Evolutionary conservation across 1,140 invertebrate species (phyloP), one percentile per base, ranked within the genome.

Genomic region (Arion vulgaris): DNA sequence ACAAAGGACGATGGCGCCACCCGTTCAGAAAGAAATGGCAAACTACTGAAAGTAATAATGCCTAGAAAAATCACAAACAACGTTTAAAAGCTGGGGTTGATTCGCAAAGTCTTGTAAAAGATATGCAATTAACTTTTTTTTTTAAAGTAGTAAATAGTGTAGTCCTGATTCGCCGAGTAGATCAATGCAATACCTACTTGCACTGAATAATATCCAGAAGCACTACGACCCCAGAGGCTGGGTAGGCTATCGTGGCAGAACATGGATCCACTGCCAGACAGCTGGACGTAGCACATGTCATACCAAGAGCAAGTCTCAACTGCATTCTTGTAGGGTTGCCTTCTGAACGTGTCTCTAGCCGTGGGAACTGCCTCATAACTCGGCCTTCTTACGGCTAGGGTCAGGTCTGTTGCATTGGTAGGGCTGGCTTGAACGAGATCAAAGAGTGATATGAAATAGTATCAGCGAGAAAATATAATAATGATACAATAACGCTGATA

Each of bases 151-250:
- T n/a, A n/a, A n/a, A n/a, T n/a, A n/a, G n/a, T n/a, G 32, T 68
- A 26, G 62, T 68, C 32, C 23, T 34, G n/a, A n/a, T n/a, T n/a
- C n/a, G n/a, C n/a, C n/a, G n/a, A n/a, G n/a, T n/a, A n/a, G n/a
- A n/a, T n/a, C n/a, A n/a, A n/a, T n/a, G n/a, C n/a, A 49, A 41
- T 32, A 62, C 57, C 28, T 32, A 77, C 75, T 77, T 77, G 75
- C 57, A 51, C 23, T 77, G 45, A 49, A 77, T 32, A 23, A 77
- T 77, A 66, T 77, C 75, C 28, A 77, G 38, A 34, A 77, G 75
- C n/a, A 77, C 75, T 23, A 34, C 32, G 19, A 77, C 75, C 13
- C 75, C 75, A 41, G 75, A 77, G 1, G 75, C 75, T 34, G 75
- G 75, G 57, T 77, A 77, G 75, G 75, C 75, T 36, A 77, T 11